Evolutionary conservation across 2,113 vertebrate genomes (phyloP), one percentile per base, ranked within the genome.

Genomic region (Rafetus swinhoei): DNA sequence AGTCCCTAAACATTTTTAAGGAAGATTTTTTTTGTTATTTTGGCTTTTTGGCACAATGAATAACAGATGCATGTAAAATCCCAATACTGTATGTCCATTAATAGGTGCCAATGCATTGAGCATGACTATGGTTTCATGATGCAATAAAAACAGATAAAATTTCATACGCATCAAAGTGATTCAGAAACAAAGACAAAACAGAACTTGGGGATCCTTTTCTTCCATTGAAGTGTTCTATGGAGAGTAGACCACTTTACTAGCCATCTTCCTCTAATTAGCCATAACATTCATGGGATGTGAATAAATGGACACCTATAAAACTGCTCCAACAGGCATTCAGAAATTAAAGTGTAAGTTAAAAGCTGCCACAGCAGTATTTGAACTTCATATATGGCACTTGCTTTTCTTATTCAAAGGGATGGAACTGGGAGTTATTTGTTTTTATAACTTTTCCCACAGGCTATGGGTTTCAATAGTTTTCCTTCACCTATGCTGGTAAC

Each of bases 101-200:
- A 81, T 84, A 97, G 90, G 89, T 7, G 55, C 84, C 16, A 59
- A 74, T 88, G 81, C 80, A 82, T 32, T 95, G 95, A 94, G 57
- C 82, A 97, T 92, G 88, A 95, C 96, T 95, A 89, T 90, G 90
- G 95, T 96, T 97, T 87, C 79, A 86, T 95, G 95, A 97, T 95
- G 96, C 93, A 93, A 95, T 82, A 79, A 97, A 97, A 95, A 97
- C 86, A 97, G 95, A 96, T 87, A 95, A 79, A 95, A 93, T 97
- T 97, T 96, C 96, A 97, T 85, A 97, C 87, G 97, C 96, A 97
- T 97, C 97, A 98, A 96, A 97, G 97, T 97, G 90, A 96, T 97
- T 97, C 95, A 97, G 95, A 97, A 96, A 96, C 96, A 97, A 94
- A 86, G 82, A 96, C 94, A 82, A 96, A 97, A 92, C 25, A 92